phyloP scores from a whole-genome alignment of 2,113 vertebrate genomes.

The Setophaga kirtlandii region DNA sequence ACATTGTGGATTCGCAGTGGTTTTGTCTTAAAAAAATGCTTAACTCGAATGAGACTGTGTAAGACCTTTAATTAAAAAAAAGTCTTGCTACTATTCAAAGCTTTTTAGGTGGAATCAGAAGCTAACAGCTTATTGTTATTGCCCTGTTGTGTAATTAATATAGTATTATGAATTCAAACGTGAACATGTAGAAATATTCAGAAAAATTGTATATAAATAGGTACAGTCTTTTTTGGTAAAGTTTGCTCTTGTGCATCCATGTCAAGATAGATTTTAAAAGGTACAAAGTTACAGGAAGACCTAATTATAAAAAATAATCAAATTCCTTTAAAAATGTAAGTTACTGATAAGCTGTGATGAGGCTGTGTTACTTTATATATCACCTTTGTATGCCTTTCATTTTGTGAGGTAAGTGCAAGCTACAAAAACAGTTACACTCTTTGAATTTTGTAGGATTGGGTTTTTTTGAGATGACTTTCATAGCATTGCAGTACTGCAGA shows the following conservation, averaged over 20 bases:
- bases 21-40: not conserved
- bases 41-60: not conserved
- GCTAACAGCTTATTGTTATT: not conserved
- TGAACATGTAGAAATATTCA: not conserved
- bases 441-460: not conserved
- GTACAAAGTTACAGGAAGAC: not conserved
- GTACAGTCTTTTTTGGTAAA: not conserved
- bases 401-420: fast-evolving
- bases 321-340: not conserved
- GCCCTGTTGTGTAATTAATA: not conserved
- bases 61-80: not conserved
- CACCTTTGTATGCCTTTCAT: not conserved
- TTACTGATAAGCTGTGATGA: not conserved
- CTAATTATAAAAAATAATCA: not conserved
- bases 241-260: not conserved
- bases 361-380: not conserved
- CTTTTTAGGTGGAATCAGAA: not conserved
- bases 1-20: fast-evolving
- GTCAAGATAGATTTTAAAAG: not conserved
- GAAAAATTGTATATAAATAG: not conserved
- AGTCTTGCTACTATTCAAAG: not conserved
- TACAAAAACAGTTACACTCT: not conserved
- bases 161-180: not conserved
- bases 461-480: not conserved
- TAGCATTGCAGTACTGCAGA: not conserved